A percentile compares a stretch with the other conserved stretches of the same genome.
These are phyloP conservation scores for Machaerirhynchus nigripectus DNA, from an alignment of 2,113 vertebrate species.

Conservation along the genomic window DNA sequence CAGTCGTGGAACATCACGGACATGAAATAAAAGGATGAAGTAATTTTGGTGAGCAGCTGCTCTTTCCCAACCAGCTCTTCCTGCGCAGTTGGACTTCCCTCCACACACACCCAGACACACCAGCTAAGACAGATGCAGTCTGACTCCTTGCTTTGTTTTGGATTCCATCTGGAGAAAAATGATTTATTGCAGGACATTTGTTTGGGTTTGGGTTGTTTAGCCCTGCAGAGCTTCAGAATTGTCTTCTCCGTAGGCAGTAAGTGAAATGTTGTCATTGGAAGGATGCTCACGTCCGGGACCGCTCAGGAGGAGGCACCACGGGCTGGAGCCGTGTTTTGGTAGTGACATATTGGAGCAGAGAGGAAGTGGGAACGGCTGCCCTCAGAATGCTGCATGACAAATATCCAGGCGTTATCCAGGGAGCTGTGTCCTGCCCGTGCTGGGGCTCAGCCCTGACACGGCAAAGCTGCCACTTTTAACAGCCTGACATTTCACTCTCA, in stretches of 20 bases:
- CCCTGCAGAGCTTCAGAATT: background rate
- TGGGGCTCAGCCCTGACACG: background rate
- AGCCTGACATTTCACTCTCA: slow-evolving; percentile 18
- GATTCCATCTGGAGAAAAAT: background rate
- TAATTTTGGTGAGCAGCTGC: background rate
- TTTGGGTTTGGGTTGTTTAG: background rate
- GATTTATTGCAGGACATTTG: background rate
- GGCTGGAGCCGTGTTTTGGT: background rate
- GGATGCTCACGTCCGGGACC: background rate
- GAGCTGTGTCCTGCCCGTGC: background rate
- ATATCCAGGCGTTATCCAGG: background rate
- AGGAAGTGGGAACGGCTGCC: background rate
- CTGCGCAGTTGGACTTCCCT: background rate
- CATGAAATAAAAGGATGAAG: background rate
- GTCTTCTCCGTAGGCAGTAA: background rate
- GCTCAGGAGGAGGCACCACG: background rate
- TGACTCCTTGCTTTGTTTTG: background rate
- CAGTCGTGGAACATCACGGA: background rate
- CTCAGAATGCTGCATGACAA: background rate
- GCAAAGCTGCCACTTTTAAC: slow-evolving; percentile 4
- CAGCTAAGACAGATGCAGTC: background rate
- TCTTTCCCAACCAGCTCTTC: background rate
- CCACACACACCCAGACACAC: background rate
- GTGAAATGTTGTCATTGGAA: background rate
- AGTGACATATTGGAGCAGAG: background rate